Evolutionary conservation across 2,888 invertebrate species (phyloP).

Genomic region (Caenorhabditis drosophilae): DNA sequence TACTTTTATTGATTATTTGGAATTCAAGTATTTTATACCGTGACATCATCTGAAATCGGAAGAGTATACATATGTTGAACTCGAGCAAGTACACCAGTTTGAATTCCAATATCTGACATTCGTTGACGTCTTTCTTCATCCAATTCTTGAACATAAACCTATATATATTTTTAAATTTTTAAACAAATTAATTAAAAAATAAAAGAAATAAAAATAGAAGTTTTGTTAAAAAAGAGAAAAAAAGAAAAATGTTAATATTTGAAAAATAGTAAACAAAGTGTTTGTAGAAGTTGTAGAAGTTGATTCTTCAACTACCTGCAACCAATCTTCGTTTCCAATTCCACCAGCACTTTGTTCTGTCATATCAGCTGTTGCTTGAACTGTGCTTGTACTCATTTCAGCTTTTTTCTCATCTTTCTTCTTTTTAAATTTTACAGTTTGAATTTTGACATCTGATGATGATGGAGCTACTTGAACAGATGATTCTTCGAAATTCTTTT

Average conservation of each 20-base stretch:
- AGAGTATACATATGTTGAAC: slow-evolving; percentile 56
- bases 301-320: too few species aligned
- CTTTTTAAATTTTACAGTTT: slow-evolving; percentile 30
- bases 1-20: neutral
- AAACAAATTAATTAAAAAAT: neutral
- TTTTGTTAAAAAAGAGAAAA: slow-evolving; percentile 6
- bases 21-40: neutral
- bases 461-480: slow-evolving; percentile 20
- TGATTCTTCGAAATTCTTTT: slow-evolving; percentile 5
- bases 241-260: neutral
- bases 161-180: neutral
- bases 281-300: slow-evolving; percentile 1
- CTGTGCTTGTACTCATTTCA: slow-evolving; percentile 22
- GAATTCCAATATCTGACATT: slow-evolving; percentile 59
- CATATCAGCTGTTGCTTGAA: slow-evolving; percentile 36
- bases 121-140: slow-evolving; percentile 44
- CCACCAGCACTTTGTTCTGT: slow-evolving; percentile 24
- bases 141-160: slow-evolving; percentile 49
- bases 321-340: slow-evolving; percentile 40
- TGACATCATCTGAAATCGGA: slow-evolving; percentile 24
- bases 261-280: slow-evolving; percentile 6
- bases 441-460: slow-evolving; percentile 14
- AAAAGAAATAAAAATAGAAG: slow-evolving; percentile 4
- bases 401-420: slow-evolving; percentile 20
- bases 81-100: slow-evolving; percentile 56